Conservation (phyloP, 2,888 invertebrate species). For the Sarcophaga caerulescens region DNA sequence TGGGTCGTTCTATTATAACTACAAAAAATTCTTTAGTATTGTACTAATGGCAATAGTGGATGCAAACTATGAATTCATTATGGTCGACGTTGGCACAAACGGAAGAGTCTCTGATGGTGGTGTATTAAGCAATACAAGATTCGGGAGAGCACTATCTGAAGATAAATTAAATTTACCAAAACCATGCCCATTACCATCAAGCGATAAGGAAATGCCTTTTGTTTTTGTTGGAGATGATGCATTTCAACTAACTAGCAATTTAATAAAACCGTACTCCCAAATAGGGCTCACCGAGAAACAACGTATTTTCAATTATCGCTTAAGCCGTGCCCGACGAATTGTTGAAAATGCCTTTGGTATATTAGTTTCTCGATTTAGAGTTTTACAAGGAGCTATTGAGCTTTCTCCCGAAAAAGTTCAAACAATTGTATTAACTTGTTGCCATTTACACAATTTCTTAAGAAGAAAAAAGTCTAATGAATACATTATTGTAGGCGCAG, state of each 20-base stretch:
- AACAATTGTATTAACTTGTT: too few relatives aligned
- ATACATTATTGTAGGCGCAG: constrained; percentile 57
- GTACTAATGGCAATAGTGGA: constrained; percentile 47
- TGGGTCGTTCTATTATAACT: constrained; percentile 52
- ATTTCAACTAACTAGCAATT: constrained; percentile 39
- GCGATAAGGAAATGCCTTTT: too few relatives aligned
- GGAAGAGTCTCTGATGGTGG: constrained; percentile 47
- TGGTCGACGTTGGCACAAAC: constrained; percentile 50
- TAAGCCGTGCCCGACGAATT: constrained; percentile 55
- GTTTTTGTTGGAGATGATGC: constrained; percentile 31
- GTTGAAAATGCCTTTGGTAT: constrained; percentile 28
- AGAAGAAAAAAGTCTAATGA: constrained; percentile 42
- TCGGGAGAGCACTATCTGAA: too few relatives aligned
- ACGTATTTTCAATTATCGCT: constrained; percentile 61
- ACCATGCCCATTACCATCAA: too few relatives aligned
- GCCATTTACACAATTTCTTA: constrained; percentile 7
- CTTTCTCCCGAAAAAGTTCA: too few relatives aligned
- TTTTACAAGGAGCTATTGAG: too few relatives aligned
- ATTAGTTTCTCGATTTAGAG: too few relatives aligned
- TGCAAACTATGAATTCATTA: constrained; percentile 56
- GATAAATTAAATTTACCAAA: too few relatives aligned
- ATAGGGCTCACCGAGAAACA: constrained; percentile 25
- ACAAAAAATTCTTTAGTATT: constrained; percentile 56
- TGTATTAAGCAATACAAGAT: constrained; percentile 11
- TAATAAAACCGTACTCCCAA: constrained; percentile 50